These are phyloP conservation scores for Verasper variegatus DNA, from an alignment of 2,113 vertebrate genomes.

Conservation along the genomic window DNA sequence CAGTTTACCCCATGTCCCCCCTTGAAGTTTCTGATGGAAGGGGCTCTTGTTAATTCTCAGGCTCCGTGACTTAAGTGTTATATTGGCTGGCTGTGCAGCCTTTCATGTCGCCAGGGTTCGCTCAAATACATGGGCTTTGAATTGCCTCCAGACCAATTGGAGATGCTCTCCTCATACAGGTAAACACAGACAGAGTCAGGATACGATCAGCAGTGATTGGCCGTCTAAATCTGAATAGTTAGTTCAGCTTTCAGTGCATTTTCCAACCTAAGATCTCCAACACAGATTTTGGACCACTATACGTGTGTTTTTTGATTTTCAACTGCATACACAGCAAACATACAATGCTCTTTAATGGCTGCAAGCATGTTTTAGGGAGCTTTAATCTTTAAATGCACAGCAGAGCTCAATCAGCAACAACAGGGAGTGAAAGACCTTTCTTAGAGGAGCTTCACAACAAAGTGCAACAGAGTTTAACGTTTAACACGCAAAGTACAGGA, in stretches of 20 bases:
- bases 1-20: background rate
- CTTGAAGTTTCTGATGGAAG: slow-evolving; percentile 11
- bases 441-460: too few species aligned
- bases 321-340: too few species aligned
- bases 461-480: too few species aligned
- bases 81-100: too few species aligned
- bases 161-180: background rate
- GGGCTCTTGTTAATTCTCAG: slow-evolving; percentile 17
- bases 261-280: background rate
- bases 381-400: too few species aligned
- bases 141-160: slow-evolving; percentile 26
- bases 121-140: slow-evolving; percentile 11
- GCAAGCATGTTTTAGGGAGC: too few species aligned
- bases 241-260: background rate
- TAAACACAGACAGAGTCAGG: slow-evolving; percentile 4
- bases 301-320: too few species aligned
- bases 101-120: background rate
- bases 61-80: slow-evolving; percentile 14
- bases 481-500: too few species aligned
- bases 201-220: background rate
- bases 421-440: too few species aligned
- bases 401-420: too few species aligned
- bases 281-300: background rate
- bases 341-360: too few species aligned
- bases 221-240: background rate